Percentiles rank a stretch among this genome's conserved stretches.
phyloP scores from a whole-genome alignment of 1,140 invertebrate genomes.

The Caenorhabditis remanei region DNA sequence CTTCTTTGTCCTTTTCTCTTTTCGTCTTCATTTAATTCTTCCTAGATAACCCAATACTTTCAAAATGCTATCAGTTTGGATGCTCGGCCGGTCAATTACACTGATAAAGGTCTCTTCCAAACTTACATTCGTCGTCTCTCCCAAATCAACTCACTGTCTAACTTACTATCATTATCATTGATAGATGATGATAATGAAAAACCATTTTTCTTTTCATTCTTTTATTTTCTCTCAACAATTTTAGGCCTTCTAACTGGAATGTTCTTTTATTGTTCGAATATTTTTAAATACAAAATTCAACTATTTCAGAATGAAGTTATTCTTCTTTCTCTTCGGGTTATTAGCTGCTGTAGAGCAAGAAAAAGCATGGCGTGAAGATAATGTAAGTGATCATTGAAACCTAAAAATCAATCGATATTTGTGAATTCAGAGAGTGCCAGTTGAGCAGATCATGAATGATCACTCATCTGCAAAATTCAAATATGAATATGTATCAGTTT shows the following conservation, averaged over 20 bases:
- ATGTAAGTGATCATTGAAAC: background rate
- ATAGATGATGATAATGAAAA: slow-evolving; percentile 40
- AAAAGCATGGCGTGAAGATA: background rate
- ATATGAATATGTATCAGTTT: slow-evolving; percentile 65
- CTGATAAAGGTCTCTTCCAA: background rate
- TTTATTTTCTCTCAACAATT: background rate
- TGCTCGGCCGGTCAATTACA: slow-evolving; percentile 18
- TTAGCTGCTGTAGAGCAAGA: slow-evolving; percentile 44
- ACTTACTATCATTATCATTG: slow-evolving; percentile 26
- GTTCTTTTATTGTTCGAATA: background rate
- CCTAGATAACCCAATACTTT: slow-evolving; percentile 9
- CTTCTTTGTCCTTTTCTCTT: background rate
- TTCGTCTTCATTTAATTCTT: background rate
- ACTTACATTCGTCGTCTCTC: slow-evolving; percentile 3
- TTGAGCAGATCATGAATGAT: slow-evolving; percentile 35
- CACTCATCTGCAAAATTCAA: slow-evolving; percentile 37
- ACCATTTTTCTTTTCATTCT: slow-evolving; percentile 16
- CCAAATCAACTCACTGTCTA: slow-evolving; percentile 6
- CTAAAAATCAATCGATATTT: background rate
- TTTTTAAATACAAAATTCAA: background rate
- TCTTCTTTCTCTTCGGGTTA: slow-evolving; percentile 50
- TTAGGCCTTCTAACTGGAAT: background rate
- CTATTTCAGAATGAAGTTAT: slow-evolving; percentile 38
- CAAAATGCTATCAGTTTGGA: slow-evolving; percentile 7
- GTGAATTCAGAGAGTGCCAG: slow-evolving; percentile 19